phyloP scores from a whole-genome alignment of 2,113 vertebrate species.

The Paradoxurus hermaphroditus region DNA sequence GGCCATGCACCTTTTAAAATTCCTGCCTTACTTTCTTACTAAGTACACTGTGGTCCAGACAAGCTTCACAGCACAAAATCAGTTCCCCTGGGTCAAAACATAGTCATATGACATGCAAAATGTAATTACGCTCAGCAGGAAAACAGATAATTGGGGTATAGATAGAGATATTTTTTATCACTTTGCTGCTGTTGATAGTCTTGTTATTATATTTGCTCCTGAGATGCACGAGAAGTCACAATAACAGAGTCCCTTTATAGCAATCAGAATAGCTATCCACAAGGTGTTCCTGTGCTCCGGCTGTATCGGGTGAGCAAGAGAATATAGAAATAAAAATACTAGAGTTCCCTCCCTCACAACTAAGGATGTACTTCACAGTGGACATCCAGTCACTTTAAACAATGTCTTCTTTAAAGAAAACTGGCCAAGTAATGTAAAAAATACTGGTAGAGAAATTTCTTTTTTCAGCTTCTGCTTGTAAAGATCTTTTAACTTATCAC shows the following conservation, averaged over 20 bases:
- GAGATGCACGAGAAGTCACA: slow-evolving; percentile 1
- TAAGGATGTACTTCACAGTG: not conserved
- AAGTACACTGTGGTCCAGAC: not conserved
- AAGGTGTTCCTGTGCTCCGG: not conserved
- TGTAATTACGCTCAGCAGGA: slow-evolving; percentile 45
- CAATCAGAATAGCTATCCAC: not conserved
- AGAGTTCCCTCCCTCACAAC: not conserved
- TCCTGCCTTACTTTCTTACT: not conserved
- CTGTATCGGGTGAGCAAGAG: not conserved
- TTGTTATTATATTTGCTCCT: slow-evolving; percentile 19
- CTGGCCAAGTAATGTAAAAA: not conserved
- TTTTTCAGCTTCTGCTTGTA: not conserved
- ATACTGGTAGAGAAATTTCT: not conserved
- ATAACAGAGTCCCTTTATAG: not conserved
- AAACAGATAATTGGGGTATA: slow-evolving; percentile 39
- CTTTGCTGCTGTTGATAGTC: slow-evolving; percentile 18
- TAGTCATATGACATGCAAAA: slow-evolving; percentile 11
- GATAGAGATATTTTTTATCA: not conserved
- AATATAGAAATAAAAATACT: not conserved
- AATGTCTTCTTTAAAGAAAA: not conserved
- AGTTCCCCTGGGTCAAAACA: not conserved
- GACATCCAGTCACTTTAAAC: not conserved
- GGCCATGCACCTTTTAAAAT: not conserved
- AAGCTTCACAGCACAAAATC: not conserved
- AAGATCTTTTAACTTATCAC: not conserved